Evolutionary conservation across 2,888 invertebrate species (phyloP).

Genomic region (Cyrtodaria siliqua): DNA sequence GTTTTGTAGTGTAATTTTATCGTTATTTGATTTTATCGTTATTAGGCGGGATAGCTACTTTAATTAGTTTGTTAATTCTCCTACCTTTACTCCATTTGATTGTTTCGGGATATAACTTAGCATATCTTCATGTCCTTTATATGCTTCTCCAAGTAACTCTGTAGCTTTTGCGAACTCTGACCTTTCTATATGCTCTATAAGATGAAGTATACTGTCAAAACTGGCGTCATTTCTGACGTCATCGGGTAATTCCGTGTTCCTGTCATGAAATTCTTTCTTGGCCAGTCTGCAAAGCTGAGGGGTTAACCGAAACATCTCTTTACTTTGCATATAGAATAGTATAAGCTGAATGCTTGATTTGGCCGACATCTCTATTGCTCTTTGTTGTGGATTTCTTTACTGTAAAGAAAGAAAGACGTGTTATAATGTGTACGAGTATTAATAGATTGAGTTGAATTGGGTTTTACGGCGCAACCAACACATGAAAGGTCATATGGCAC

Average conservation of each 20-base stretch:
- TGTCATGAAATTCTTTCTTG: slow-evolving; percentile 47
- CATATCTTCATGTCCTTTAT: slow-evolving; percentile 58
- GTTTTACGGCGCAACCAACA: no score
- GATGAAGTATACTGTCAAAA: slow-evolving; percentile 44
- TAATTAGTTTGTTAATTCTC: no score
- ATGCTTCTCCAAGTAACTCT: slow-evolving; percentile 51
- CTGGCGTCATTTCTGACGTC: slow-evolving; percentile 47
- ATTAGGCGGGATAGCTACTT: no score
- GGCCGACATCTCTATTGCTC: slow-evolving; percentile 20
- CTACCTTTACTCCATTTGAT: no score
- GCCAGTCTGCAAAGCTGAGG: slow-evolving; percentile 55
- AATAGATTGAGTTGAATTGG: no score
- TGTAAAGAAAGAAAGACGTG: no score
- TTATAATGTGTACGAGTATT: no score
- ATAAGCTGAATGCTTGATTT: slow-evolving; percentile 54
- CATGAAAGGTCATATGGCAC: no score
- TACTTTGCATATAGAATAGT: slow-evolving; percentile 62
- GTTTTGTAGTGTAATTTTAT: no score
- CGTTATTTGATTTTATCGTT: no score
- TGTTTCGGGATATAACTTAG: no score
- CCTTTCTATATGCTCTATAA: slow-evolving; percentile 52
- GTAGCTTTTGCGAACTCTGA: slow-evolving; percentile 45
- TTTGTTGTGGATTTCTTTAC: no score
- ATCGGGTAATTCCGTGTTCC: slow-evolving; percentile 25
- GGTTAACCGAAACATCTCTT: slow-evolving; percentile 51